Evolutionary conservation across 2,888 invertebrate genomes (phyloP).

Genomic region (Acronicta leporina): DNA sequence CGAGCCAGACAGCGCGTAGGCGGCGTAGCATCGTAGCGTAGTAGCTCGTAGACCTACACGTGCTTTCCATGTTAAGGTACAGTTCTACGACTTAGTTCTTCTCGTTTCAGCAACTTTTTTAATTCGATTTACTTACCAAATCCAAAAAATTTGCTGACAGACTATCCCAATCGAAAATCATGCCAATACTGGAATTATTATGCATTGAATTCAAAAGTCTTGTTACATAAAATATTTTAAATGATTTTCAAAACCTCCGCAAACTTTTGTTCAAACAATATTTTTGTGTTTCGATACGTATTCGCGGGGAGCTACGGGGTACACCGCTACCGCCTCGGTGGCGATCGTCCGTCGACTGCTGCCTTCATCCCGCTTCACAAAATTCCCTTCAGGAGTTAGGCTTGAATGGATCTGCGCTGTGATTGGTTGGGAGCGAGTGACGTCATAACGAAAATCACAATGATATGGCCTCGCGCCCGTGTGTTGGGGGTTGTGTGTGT

Average conservation of each 20-base stretch:
- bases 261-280: constrained; percentile 30
- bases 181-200: constrained; percentile 33
- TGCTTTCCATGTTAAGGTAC: constrained; percentile 55
- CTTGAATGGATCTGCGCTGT: constrained; percentile 91
- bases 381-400: constrained; percentile 89
- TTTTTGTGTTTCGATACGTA: constrained; percentile 39
- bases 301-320: constrained; percentile 38
- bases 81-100: constrained; percentile 22
- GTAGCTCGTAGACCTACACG: constrained; percentile 73
- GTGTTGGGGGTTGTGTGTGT: constrained; percentile 62
- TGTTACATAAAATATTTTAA: constrained; percentile 11
- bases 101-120: constrained; percentile 15
- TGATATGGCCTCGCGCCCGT: constrained; percentile 85
- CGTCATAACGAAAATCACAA: constrained; percentile 91
- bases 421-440: constrained; percentile 91
- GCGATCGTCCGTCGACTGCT: constrained; percentile 83
- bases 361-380: constrained; percentile 82
- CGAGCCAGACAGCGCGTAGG: constrained; percentile 84
- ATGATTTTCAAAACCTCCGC: constrained; percentile 23
- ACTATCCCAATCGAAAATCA: constrained; percentile 38
- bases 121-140: constrained; percentile 48
- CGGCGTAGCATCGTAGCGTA: constrained; percentile 79
- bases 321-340: constrained; percentile 64
- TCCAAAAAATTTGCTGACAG: constrained; percentile 8
- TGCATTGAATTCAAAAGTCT: constrained; percentile 24